Base-by-base conservation (phyloP, 2,113 vertebrate species). In the Struthidea cinerea region DNA sequence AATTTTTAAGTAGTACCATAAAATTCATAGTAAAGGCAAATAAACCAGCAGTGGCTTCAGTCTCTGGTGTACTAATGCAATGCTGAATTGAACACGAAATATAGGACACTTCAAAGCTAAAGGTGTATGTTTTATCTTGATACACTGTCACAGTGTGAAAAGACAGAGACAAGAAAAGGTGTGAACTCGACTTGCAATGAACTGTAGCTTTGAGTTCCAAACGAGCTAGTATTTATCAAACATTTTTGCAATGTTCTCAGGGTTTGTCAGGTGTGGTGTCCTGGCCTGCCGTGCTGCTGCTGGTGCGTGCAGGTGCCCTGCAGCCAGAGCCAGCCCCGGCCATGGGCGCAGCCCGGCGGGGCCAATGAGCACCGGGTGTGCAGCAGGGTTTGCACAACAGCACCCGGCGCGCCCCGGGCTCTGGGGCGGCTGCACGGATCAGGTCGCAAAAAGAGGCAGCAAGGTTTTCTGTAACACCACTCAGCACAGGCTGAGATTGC, bases 351-450 rank as follows among this genome's bases (percentile, higher is more conserved):
- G 89, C 96, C 70, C 89, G 88, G 93, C 93, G 89, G 95, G 96
- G 96, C 98, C 98, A 98, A 98, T 98, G 97, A 98, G 98, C 95
- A 79, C 46, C 46, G 35, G 9, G 6, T 22, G 74, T 2, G 3
- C 59, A 35, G 90, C 83, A 30, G 41, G 57, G 81, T 96, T 97
- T 98, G 97, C 98, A 97, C 97, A 98, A 96, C 97, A 89, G 92
- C 84, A 65, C 89, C 96, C 94, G 96, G 96, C 76, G 71, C 92
- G 97, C 97, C 97, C 75, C 41, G 46, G 97, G 98, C 96, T 96
- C 95, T 50, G 84, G 95, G 93, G 87, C 96, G 84, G 96, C 98
- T 96, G 98, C 98, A 97, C 97, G 96, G 95, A 96, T 97, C 97
- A 56, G 92, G 78, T 97, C 98, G 97, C 96, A 87, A 95, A 96